phyloP scores from a whole-genome alignment of 2,888 invertebrate species.

The Synanthedon vespiformis region DNA sequence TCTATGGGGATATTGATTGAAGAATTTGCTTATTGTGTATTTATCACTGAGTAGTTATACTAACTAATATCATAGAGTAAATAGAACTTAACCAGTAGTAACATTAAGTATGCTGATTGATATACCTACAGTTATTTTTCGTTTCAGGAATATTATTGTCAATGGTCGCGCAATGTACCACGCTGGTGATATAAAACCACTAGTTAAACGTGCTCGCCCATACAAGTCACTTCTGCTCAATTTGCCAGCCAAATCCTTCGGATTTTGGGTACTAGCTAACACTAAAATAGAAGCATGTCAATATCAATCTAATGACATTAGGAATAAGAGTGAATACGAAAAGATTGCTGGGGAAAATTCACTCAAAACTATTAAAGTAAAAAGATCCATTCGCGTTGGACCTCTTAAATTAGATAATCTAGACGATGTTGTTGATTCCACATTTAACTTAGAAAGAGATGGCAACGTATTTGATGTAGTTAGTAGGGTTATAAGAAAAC shows the following conservation, averaged over 20 bases:
- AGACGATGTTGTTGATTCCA: background rate
- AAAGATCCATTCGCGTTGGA: background rate
- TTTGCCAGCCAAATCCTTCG: conserved; percentile 76
- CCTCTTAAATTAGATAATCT: background rate
- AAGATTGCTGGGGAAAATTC: conserved; percentile 12
- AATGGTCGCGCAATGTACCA: conserved; percentile 73
- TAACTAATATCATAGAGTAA: too few relatives aligned
- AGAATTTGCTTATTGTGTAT: too few relatives aligned
- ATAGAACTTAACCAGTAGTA: too few relatives aligned
- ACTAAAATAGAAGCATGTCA: conserved; percentile 73
- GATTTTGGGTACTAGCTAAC: conserved; percentile 80
- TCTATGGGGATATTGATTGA: too few relatives aligned
- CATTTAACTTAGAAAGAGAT: background rate
- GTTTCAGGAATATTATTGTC: conserved; percentile 70
- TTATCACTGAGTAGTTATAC: too few relatives aligned
- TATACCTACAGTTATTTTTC: background rate
- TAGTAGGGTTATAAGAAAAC: background rate
- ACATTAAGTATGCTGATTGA: too few relatives aligned
- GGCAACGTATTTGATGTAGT: background rate
- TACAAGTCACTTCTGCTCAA: conserved; percentile 68
- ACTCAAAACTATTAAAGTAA: conserved; percentile 7
- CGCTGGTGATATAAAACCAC: conserved; percentile 69
- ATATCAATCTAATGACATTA: conserved; percentile 11
- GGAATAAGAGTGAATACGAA: conserved; percentile 13
- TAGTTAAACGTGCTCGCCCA: conserved; percentile 61